These are phyloP conservation scores for Pogonocichla stellata DNA, from an alignment of 2,113 vertebrate genomes.

Conservation along the genomic window DNA sequence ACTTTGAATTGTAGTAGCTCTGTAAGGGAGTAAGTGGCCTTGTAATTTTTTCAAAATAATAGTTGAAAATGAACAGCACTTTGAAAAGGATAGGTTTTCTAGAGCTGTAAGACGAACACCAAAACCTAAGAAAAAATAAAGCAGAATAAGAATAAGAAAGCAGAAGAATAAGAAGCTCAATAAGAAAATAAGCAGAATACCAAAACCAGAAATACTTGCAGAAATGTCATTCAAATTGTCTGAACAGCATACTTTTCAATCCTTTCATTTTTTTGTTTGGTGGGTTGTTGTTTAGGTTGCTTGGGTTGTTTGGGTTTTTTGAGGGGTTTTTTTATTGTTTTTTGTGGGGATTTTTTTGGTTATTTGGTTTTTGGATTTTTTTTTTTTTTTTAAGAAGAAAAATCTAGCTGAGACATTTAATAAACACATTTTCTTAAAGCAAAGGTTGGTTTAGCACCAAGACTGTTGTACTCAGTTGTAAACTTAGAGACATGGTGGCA, in stretches of 20 bases:
- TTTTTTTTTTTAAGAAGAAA: no score
- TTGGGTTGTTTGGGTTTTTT: no score
- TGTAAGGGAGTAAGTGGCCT: background rate
- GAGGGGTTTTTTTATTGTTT: no score
- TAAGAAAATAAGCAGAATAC: background rate
- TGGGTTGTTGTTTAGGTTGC: background rate
- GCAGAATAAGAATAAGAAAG: background rate
- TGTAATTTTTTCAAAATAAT: background rate
- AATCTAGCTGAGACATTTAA: no score
- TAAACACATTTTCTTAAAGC: no score
- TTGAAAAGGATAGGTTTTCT: background rate
- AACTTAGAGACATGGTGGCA: background rate
- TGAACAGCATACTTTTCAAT: conserved; percentile 2
- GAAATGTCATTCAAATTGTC: background rate
- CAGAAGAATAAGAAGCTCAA: background rate
- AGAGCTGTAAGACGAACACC: background rate
- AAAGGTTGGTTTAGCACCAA: conserved; percentile 20
- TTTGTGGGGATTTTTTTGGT: no score
- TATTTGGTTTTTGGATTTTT: no score
- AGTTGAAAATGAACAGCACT: background rate
- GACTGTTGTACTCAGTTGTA: background rate
- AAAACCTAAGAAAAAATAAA: background rate
- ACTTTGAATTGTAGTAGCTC: background rate
- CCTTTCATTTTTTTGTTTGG: background rate
- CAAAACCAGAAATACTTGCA: background rate